Base-by-base conservation (phyloP, 2,113 vertebrate species). In the Origma solitaria region DNA sequence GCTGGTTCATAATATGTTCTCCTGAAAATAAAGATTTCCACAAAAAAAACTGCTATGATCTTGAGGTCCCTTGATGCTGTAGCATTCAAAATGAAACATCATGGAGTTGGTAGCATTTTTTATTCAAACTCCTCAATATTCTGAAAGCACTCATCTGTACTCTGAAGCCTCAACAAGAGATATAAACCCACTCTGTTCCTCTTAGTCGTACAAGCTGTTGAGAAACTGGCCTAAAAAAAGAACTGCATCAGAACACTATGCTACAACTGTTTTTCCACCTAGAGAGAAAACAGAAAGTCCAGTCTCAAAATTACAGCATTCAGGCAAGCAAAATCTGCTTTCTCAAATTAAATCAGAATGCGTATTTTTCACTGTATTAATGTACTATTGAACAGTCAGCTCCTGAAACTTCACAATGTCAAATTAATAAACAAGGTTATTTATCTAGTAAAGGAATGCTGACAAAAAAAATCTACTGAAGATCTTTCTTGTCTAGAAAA, bases 1-100 rank as follows among this genome's bases (percentile, higher is more conserved):
- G 50, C 14, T 0, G 0, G 31, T 65, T 89, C 16, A 10, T 24
- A 82, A 4, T 4, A 53, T 1, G 6, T 8, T 38, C 20, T 72
- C 40, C 45, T 61, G 53, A 80, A 68, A 87, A 66, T 6, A 80
- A 19, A 79, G 56, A 15, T 75, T 85, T 89, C 79, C 37, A 75
- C 20, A 54, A 70, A 78, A 31, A 57, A 82, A 88, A 53, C 16
- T 81, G 15, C 37, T 30, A 35, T 20, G 23, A 69, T 53, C 17
- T 56, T 56, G 40, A 76, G 16, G 40, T 68, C 47, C 30, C 35
- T 54, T 56, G 42, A 75, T 47, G 35, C 37, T 69, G n/a, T 14
- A 70, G 82, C n/a, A 66, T 49, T 84, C 77, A 65, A 75, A 75
- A 78, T 24, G 16, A 62, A 73, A 53, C 22, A 61, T 15, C 31